Evolutionary conservation across 1,140 invertebrate species (phyloP).

Genomic region (Ctenoplectra terminalis): DNA sequence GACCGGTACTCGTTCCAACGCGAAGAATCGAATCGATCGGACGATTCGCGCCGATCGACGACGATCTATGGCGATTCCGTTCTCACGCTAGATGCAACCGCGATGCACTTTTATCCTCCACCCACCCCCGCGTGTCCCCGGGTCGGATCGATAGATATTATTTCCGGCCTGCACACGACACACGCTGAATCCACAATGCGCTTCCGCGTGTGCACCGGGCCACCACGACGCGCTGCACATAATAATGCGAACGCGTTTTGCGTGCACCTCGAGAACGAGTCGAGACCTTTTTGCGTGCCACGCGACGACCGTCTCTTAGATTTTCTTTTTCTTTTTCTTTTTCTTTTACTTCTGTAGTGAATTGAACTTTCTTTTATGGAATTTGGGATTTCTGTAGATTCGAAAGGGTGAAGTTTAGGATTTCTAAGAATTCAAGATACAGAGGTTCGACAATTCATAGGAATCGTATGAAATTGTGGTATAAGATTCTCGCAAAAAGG

Average conservation of each 20-base stretch:
- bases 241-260: conserved; percentile 71
- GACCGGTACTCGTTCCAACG: not conserved
- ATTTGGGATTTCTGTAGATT: too few relatives aligned
- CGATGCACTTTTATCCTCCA: conserved; percentile 64
- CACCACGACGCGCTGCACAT: conserved; percentile 57
- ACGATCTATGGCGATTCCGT: conserved; percentile 56
- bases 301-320: not conserved
- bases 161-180: conserved; percentile 69
- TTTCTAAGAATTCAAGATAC: too few relatives aligned
- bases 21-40: conserved; percentile 33
- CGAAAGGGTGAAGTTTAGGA: too few relatives aligned
- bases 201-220: conserved; percentile 62
- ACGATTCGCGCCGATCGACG: too few relatives aligned
- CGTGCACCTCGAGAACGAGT: conserved; percentile 4
- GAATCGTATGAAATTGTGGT: too few relatives aligned
- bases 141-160: conserved; percentile 70
- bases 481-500: too few relatives aligned
- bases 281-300: not conserved
- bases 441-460: too few relatives aligned
- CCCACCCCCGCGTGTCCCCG: not conserved
- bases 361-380: too few relatives aligned
- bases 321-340: too few relatives aligned
- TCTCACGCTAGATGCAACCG: conserved; percentile 45
- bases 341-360: too few relatives aligned
- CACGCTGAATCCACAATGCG: conserved; percentile 71